phyloP scores from a whole-genome alignment of 1,140 invertebrate genomes.

The Conus ventricosus region DNA sequence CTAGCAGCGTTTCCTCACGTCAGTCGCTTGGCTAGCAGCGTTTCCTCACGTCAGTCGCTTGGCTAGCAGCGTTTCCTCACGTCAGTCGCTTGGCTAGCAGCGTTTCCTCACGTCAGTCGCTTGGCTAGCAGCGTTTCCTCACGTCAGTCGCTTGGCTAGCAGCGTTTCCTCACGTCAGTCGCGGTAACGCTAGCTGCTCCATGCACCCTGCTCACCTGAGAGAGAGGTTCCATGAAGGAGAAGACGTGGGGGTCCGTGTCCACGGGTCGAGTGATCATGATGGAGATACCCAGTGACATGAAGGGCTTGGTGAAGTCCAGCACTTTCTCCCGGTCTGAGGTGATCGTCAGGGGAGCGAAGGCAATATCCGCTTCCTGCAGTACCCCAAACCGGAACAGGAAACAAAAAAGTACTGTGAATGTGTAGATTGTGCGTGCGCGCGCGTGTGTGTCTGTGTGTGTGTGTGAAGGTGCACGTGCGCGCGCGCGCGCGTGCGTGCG shows the following conservation, averaged over 20 bases:
- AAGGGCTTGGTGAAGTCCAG: conserved; percentile 75
- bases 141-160: no score
- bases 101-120: no score
- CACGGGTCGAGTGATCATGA: conserved; percentile 95
- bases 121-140: no score
- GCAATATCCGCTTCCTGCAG: conserved; percentile 72
- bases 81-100: no score
- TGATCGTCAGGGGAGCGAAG: conserved; percentile 73
- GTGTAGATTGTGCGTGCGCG: not conserved
- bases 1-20: no score
- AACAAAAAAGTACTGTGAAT: not conserved
- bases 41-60: no score
- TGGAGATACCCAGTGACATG: conserved; percentile 74
- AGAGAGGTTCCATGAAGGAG: conserved; percentile 97
- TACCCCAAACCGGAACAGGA: no score
- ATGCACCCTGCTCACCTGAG: conserved; percentile 81
- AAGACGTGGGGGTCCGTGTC: conserved; percentile 93
- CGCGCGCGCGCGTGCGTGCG: not conserved
- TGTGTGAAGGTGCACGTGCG: not conserved
- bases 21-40: no score
- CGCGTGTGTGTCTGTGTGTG: not conserved
- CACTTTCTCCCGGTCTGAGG: conserved; percentile 68
- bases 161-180: no score
- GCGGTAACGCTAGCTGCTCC: no score
- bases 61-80: no score